phyloP scores from a whole-genome alignment of 2,113 vertebrate genomes.

The Hirundichthys speculiger region DNA sequence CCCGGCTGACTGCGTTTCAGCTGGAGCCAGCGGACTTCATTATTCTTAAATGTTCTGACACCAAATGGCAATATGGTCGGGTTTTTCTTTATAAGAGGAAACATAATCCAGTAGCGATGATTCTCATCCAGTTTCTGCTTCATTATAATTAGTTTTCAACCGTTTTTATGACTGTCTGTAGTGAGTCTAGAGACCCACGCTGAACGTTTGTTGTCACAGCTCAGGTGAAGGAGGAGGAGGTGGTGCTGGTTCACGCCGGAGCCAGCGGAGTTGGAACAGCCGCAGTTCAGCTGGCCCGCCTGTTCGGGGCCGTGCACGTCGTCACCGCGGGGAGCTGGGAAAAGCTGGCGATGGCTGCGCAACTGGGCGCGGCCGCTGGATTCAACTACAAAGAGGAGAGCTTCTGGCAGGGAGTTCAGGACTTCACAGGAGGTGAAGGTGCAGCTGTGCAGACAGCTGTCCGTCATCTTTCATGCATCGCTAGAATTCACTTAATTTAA shows the following conservation, averaged over 20 bases:
- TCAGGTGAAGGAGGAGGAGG: conserved; percentile 82
- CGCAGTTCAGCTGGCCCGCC: conserved; percentile 83
- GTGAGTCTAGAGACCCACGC: no score
- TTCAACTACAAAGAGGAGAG: conserved; percentile 87
- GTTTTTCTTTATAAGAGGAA: no score
- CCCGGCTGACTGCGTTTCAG: conserved; percentile 89
- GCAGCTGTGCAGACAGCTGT: no score
- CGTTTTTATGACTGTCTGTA: no score
- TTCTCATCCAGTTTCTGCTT: no score
- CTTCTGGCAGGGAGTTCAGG: conserved; percentile 79
- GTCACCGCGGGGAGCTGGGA: conserved; percentile 84
- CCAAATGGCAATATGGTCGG: no score
- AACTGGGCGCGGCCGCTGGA: conserved; percentile 80
- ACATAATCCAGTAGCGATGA: no score
- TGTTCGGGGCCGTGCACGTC: conserved; percentile 83
- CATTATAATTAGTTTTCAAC: no score
- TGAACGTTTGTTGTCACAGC: conserved; percentile 60
- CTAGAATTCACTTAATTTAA: no score
- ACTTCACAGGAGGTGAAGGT: conserved; percentile 83
- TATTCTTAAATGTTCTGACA: no score
- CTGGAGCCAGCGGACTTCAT: conserved; percentile 39
- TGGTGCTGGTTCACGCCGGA: conserved; percentile 84
- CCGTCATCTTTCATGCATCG: no score
- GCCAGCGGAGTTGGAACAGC: conserved; percentile 86
- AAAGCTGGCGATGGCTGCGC: conserved; percentile 79